Evolutionary conservation across 2,113 vertebrate genomes (phyloP).

Genomic region (Struthio camelus): DNA sequence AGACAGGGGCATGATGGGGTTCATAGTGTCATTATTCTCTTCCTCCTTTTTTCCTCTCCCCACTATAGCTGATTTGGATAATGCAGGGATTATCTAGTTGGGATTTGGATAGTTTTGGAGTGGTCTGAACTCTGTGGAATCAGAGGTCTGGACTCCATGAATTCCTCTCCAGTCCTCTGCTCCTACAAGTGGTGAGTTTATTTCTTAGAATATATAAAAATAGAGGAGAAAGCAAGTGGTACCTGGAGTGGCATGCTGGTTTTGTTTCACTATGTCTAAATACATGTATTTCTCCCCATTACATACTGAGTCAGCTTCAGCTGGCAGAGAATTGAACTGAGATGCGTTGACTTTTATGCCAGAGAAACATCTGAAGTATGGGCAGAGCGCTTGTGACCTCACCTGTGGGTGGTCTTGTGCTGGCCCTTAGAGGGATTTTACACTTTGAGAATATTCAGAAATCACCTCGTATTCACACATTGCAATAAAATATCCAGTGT

Average conservation of each 20-base stretch:
- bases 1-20: no score
- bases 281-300: accelerated
- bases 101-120: neutral
- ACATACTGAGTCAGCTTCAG: neutral
- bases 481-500: accelerated
- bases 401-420: no score
- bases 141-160: no score
- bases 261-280: neutral
- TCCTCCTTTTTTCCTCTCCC: no score
- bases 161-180: no score
- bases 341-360: neutral
- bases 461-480: accelerated
- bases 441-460: neutral
- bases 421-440: neutral
- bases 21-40: no score
- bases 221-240: neutral
- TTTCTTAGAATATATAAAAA: neutral
- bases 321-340: neutral
- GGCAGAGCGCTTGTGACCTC: no score
- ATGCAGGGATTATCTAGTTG: neutral
- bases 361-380: accelerated
- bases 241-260: accelerated
- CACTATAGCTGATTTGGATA: no score
- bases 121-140: no score
- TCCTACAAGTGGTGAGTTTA: neutral